Base-by-base conservation (phyloP, 1,140 invertebrate genomes). In the Papilio helenus region DNA sequence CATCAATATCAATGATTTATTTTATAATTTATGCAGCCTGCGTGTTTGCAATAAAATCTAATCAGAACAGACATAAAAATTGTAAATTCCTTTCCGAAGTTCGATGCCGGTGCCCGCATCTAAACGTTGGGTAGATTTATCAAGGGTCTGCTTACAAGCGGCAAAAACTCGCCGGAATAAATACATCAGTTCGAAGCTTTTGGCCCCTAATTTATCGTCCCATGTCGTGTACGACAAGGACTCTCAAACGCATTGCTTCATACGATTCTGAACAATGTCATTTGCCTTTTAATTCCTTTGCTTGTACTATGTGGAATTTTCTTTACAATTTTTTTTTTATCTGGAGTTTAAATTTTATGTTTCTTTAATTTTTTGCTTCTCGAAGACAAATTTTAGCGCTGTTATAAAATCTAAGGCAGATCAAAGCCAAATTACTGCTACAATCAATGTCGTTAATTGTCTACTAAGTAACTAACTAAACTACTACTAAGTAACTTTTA, bases 191-290 rank as follows among this genome's bases (percentile, higher is more conserved):
- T 80, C 76, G 83, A 68, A 74, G 46, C 82, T 81, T 80, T 73
- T 79, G 73, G 81, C 79, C 83, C 80, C 82, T 89, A 90, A 90
- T 91, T 90, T 91, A 91, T 91, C 72, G 87, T 61, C 78, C 84
- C 85, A 78, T 76, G 82, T 79, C 79, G 76, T 71, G 49, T 76
- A 80, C 78, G 80, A 85, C 81, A 83, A 82, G 84, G 82, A 81
- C 61, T 68, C 61, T 26, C 61, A 39, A 76, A 76, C 73, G 73
- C 73, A 55, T 55, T 29, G 73, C 55, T 76, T 76, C 73, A 58
- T 76, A 76, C 26, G 20, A 58, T 55, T 76, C 46, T 5, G 73
- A 18, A 34, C 73, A 26, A n/a, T 16, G 26, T n/a, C n/a, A 55
- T 5, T 51, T 12, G 2, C 18, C 20, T 20, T 76, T 34, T 12